Percentiles rank a stretch among this genome's conserved stretches.
These are phyloP conservation scores for Coregonus sp. DNA, from an alignment of 2,797 vertebrate genomes.

Conservation along the genomic window DNA sequence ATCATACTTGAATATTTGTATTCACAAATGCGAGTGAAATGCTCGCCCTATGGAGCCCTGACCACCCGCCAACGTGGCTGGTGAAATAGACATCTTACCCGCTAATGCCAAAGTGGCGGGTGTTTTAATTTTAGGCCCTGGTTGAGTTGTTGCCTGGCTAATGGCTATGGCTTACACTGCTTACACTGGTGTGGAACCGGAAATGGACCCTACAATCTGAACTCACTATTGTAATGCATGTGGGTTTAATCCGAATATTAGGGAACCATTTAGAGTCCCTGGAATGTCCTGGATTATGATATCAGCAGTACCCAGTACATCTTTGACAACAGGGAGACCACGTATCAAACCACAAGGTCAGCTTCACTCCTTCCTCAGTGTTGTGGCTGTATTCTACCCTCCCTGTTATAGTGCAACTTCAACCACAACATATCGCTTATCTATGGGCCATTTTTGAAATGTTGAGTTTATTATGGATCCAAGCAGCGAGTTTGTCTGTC, in stretches of 20 bases:
- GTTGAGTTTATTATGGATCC: background rate
- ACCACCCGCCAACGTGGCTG: no score
- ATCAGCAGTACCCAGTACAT: background rate
- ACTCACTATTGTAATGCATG: background rate
- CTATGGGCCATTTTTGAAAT: background rate
- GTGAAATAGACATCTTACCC: no score
- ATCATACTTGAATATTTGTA: no score
- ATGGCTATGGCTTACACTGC: no score
- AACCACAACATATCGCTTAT: background rate
- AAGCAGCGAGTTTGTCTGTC: background rate
- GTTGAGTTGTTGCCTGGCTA: no score
- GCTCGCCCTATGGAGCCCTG: no score
- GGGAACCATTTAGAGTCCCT: background rate
- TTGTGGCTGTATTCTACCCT: constrained; percentile 27
- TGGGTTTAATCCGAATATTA: background rate
- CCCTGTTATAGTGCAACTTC: background rate
- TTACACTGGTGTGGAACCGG: no score
- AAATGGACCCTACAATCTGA: background rate
- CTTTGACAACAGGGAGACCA: constrained; percentile 38
- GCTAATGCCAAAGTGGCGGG: no score
- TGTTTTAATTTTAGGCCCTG: no score
- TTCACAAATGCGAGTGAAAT: no score
- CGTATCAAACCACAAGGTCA: constrained; percentile 48
- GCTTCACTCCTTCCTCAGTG: constrained; percentile 18
- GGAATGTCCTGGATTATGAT: background rate